phyloP scores from a whole-genome alignment of 53 echinoderm and acorn worm species.

The Arbacia lixula region DNA sequence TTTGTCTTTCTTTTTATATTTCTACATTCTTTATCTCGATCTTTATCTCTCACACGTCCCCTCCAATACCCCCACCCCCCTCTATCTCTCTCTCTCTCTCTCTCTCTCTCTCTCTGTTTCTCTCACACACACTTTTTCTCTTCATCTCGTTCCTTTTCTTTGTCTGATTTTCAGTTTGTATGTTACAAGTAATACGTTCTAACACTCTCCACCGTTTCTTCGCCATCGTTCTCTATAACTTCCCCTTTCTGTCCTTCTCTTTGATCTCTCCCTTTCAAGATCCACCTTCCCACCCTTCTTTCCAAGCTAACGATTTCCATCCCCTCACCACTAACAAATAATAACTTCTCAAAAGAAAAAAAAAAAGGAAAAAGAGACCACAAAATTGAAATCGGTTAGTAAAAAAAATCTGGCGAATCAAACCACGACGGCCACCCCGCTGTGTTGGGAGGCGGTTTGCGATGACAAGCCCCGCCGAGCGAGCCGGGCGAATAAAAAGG shows the following conservation, averaged over 20 bases:
- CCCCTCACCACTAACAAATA: not conserved
- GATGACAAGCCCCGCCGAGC: conserved; percentile 42
- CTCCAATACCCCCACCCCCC: not conserved
- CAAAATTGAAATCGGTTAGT: too few species aligned
- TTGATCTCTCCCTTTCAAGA: too few species aligned
- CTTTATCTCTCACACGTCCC: not conserved
- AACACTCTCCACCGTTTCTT: too few species aligned
- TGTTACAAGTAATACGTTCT: too few species aligned
- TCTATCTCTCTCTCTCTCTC: not conserved
- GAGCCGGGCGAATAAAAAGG: conserved; percentile 44
- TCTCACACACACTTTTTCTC: not conserved
- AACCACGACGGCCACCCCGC: conserved; percentile 30
- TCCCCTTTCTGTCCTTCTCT: too few species aligned
- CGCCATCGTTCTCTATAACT: too few species aligned
- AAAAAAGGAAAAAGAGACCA: too few species aligned
- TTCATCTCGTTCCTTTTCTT: not conserved
- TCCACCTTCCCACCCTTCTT: too few species aligned
- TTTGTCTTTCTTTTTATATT: not conserved
- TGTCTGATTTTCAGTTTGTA: too few species aligned
- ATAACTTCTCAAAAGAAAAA: not conserved
- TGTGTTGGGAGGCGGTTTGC: conserved; percentile 51
- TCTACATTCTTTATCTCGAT: not conserved
- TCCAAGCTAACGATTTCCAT: too few species aligned
- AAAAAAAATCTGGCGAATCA: conserved; percentile 2
- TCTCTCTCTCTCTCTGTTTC: not conserved